Conservation (phyloP, 2,888 invertebrate genomes). For the Ashinkailepas kermadecensis region DNA sequence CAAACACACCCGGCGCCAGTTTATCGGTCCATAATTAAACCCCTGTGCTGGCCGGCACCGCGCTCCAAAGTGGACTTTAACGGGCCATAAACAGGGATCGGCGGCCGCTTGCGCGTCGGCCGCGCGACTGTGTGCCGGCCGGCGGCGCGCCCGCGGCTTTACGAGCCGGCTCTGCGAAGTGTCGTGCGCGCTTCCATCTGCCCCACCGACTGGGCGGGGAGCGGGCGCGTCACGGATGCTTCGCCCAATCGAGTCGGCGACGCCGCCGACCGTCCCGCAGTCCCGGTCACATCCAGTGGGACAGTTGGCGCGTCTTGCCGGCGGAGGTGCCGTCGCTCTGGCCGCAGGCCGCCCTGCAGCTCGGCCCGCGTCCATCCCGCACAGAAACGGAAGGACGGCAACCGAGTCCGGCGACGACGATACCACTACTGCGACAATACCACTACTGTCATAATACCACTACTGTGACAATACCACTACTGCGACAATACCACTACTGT, state of each 20-base stretch:
- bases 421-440: no score
- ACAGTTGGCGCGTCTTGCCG: not conserved
- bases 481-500: no score
- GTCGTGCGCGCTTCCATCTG: not conserved
- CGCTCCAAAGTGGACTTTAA: slow-evolving; percentile 1
- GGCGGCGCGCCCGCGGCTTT: not conserved
- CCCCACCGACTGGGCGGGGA: not conserved
- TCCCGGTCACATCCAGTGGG: slow-evolving; percentile 8
- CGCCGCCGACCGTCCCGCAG: not conserved
- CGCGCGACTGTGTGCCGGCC: not conserved
- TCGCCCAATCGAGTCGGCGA: not conserved
- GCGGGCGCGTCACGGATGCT: not conserved
- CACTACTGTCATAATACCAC: no score
- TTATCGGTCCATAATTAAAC: slow-evolving; percentile 17
- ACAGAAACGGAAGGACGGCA: no score
- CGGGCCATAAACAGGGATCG: slow-evolving; percentile 4
- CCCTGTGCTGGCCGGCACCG: slow-evolving; percentile 5
- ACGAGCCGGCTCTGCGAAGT: not conserved
- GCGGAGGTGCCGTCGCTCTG: no score
- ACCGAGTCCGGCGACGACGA: no score
- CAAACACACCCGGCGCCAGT: not conserved
- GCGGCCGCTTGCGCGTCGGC: no score
- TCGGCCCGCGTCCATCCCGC: no score
- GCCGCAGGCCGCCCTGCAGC: no score
- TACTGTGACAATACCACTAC: no score